These are phyloP conservation scores for Neria commutata DNA, from an alignment of 2,888 invertebrate genomes.

Conservation along the genomic window DNA sequence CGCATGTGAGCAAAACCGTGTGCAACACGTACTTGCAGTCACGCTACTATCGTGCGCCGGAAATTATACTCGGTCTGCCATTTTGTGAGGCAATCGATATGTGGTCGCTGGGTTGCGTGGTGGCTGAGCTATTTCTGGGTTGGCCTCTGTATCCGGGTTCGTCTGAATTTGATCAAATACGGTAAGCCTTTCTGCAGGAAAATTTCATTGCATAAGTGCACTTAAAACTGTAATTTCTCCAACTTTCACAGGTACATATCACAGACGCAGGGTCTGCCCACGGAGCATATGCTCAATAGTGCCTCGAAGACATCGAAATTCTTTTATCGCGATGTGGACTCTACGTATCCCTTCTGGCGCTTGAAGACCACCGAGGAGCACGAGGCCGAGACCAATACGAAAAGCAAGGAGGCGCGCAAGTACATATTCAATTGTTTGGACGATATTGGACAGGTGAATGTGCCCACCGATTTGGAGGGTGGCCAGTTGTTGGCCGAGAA, in stretches of 20 bases:
- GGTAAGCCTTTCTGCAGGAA: slow-evolving; percentile 63
- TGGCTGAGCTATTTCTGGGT: slow-evolving; percentile 97
- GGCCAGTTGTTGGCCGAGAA: slow-evolving; percentile 96
- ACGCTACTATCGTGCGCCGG: slow-evolving; percentile 96
- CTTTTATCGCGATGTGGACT: slow-evolving; percentile 95
- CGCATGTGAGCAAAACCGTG: slow-evolving; percentile 98
- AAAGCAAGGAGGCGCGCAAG: slow-evolving; percentile 98
- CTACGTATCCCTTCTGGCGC: slow-evolving; percentile 86
- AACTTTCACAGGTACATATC: slow-evolving; percentile 77
- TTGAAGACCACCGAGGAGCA: slow-evolving; percentile 97
- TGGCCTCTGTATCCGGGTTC: slow-evolving; percentile 99
- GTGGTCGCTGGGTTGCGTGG: slow-evolving; percentile 99
- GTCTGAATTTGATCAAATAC: slow-evolving; percentile 98
- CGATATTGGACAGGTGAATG: slow-evolving; percentile 96
- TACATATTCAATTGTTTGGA: slow-evolving; percentile 99
- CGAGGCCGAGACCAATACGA: slow-evolving; percentile 95
- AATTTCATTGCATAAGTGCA: not conserved
- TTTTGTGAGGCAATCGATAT: slow-evolving; percentile 99
- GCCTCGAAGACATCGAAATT: slow-evolving; percentile 99
- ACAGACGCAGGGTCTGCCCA: slow-evolving; percentile 96
- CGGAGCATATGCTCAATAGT: slow-evolving; percentile 95
- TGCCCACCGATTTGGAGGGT: slow-evolving; percentile 96
- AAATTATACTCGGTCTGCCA: slow-evolving; percentile 95
- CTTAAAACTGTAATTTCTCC: not conserved
- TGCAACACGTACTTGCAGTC: slow-evolving; percentile 99